A percentile compares a stretch with the other conserved stretches of the same genome.
Conservation (phyloP, 1,140 invertebrate species). For the Hestina assimilis region DNA sequence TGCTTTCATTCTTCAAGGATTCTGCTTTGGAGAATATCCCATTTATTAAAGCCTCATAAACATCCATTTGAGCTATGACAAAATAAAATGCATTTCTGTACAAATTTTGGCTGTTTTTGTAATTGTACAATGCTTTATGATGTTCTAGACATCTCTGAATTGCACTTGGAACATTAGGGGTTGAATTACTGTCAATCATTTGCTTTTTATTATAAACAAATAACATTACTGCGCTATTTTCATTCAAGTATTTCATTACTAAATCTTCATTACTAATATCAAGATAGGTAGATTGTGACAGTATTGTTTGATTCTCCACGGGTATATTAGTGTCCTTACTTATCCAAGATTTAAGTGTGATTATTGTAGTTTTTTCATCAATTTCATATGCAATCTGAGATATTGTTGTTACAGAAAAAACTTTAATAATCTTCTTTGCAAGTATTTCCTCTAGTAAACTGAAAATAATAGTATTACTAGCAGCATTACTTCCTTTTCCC, state of each 20-base stretch:
- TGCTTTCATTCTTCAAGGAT: conserved; percentile 64
- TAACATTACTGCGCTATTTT: conserved; percentile 49
- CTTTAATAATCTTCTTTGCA: conserved; percentile 79
- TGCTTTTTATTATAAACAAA: conserved; percentile 68
- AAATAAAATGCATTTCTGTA: conserved; percentile 67
- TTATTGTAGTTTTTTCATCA: conserved; percentile 73
- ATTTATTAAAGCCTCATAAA: conserved; percentile 64
- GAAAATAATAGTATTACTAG: conserved; percentile 75
- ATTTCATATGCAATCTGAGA: conserved; percentile 79
- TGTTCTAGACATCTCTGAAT: conserved; percentile 70
- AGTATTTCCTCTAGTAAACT: conserved; percentile 73
- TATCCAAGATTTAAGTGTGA: conserved; percentile 76
- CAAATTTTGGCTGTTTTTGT: conserved; percentile 61
- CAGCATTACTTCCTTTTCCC: conserved; percentile 37
- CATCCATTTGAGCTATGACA: conserved; percentile 66
- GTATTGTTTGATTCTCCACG: conserved; percentile 69
- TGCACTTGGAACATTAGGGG: conserved; percentile 62
- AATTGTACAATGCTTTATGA: conserved; percentile 66
- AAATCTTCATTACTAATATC: conserved; percentile 51
- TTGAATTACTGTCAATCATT: conserved; percentile 55
- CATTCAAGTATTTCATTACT: conserved; percentile 67
- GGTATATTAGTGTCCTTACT: conserved; percentile 75
- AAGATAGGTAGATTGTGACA: conserved; percentile 48
- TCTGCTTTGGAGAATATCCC: conserved; percentile 62
- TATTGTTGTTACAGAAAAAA: conserved; percentile 80